phyloP scores from a whole-genome alignment of 2,113 vertebrate genomes.

The Nothocercus julius region DNA sequence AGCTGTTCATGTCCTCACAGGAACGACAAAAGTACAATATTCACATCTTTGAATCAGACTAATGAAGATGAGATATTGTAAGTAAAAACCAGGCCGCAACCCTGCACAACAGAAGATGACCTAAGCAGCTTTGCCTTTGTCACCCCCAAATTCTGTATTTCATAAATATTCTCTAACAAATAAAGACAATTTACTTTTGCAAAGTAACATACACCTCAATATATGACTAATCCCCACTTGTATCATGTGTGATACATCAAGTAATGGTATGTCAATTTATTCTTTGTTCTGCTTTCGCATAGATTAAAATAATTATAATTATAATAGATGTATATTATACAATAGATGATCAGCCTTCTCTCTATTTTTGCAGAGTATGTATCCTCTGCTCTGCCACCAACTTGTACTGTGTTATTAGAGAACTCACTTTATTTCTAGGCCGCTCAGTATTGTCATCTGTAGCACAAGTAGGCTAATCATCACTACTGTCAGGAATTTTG shows the following conservation, averaged over 20 bases:
- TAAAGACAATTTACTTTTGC: neutral
- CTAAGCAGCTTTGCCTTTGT: neutral
- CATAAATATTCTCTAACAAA: neutral
- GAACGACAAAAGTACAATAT: neutral
- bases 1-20: neutral
- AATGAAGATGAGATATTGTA: neutral
- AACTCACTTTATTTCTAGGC: neutral
- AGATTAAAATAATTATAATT: neutral
- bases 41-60: neutral
- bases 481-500: neutral
- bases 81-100: neutral
- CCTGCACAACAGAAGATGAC: neutral
- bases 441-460: neutral
- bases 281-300: neutral
- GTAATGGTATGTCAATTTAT: neutral
- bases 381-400: neutral
- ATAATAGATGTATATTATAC: neutral
- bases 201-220: neutral
- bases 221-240: neutral
- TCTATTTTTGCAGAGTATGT: neutral
- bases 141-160: neutral
- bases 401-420: neutral
- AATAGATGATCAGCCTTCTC: neutral
- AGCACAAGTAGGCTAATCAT: neutral
- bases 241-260: neutral